Percentiles rank a stretch among this genome's conserved stretches.
Evolutionary conservation across 2,113 vertebrate genomes (phyloP).

Genomic region (Corythornis madagascariensis): DNA sequence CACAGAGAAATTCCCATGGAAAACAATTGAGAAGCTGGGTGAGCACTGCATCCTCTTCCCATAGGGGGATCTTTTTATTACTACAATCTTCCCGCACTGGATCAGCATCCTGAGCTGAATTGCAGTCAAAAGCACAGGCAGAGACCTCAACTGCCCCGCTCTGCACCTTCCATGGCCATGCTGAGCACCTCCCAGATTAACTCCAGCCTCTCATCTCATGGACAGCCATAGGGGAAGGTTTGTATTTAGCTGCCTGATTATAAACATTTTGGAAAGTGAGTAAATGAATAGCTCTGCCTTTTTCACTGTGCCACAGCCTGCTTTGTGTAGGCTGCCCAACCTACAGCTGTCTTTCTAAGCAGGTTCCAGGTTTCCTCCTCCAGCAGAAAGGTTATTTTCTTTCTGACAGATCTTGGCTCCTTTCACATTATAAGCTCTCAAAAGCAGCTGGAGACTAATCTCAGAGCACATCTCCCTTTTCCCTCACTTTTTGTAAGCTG

Average conservation of each 20-base stretch:
- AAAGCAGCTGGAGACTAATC: background rate
- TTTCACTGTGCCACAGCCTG: background rate
- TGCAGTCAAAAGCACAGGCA: background rate
- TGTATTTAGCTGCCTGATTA: background rate
- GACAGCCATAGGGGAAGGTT: background rate
- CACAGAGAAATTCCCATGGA: background rate
- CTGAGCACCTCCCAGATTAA: fast-evolving
- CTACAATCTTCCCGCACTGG: background rate
- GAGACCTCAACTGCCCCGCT: background rate
- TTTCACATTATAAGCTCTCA: background rate
- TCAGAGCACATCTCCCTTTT: background rate
- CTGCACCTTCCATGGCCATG: fast-evolving
- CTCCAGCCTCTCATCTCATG: background rate
- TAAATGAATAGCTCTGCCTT: background rate
- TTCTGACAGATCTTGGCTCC: background rate
- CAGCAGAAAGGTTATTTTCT: background rate
- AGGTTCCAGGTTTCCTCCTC: background rate
- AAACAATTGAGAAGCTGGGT: background rate
- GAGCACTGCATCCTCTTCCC: fast-evolving
- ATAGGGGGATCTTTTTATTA: background rate
- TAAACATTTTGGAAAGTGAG: background rate
- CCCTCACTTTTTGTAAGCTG: background rate
- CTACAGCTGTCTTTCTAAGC: background rate
- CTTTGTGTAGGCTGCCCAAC: background rate
- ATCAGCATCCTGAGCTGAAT: background rate